phyloP scores from a whole-genome alignment of 2,113 vertebrate genomes.

The Caranx ignobilis region DNA sequence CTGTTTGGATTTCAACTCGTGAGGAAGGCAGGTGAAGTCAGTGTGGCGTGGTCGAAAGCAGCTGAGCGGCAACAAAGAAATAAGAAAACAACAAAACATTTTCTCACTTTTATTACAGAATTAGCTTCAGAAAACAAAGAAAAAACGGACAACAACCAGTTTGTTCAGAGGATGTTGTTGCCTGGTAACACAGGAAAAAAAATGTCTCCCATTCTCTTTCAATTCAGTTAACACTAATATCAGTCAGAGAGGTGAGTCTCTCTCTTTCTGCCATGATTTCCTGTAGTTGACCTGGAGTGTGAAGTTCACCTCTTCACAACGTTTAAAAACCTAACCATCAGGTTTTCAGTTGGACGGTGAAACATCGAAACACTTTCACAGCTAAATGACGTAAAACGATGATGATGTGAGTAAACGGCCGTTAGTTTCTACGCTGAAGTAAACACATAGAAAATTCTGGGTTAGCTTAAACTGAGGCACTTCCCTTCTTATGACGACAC shows the following conservation, averaged over 20 bases:
- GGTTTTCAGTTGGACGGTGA: not conserved
- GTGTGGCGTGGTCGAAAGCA: not conserved
- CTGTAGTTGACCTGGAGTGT: not conserved
- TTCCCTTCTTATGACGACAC: not conserved
- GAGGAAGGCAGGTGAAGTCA: not conserved
- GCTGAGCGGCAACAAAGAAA: not conserved
- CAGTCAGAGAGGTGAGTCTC: not conserved
- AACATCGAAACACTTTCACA: not conserved
- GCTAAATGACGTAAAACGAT: not conserved
- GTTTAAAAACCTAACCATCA: no score
- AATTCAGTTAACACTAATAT: not conserved
- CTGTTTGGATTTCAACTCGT: not conserved
- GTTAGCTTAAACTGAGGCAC: not conserved
- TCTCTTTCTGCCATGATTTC: not conserved
- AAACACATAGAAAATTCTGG: not conserved
- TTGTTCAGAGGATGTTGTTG: not conserved
- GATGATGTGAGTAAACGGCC: not conserved
- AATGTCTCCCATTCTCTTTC: not conserved
- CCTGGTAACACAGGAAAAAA: not conserved
- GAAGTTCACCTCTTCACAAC: not conserved
- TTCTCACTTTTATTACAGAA: slow-evolving; percentile 56
- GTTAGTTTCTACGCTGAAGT: not conserved
- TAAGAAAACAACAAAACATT: not conserved
- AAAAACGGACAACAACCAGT: not conserved
- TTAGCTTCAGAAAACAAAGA: slow-evolving; percentile 23